These are phyloP conservation scores for Merluccius polli DNA, from an alignment of 2,797 vertebrate species.

Conservation along the genomic window DNA sequence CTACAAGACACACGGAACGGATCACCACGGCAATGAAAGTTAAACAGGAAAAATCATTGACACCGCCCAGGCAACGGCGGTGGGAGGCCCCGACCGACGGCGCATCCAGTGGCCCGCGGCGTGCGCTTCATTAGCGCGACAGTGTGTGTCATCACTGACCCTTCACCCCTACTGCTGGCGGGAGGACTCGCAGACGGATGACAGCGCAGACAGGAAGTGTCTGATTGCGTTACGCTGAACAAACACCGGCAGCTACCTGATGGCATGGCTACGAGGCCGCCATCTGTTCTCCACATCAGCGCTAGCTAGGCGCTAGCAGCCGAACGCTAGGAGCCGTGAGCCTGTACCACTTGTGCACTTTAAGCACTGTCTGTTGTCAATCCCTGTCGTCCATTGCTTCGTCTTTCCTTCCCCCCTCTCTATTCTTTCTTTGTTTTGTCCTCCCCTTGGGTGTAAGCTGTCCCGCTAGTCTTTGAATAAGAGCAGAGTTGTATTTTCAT, in stretches of 20 bases:
- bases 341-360: conserved; percentile 31
- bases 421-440: conserved; percentile 3
- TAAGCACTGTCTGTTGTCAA: not conserved
- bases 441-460: not conserved
- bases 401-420: conserved; percentile 5
- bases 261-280: conserved; percentile 48
- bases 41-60: not conserved
- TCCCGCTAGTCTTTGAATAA: not conserved
- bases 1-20: too few relatives aligned
- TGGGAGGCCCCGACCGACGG: conserved; percentile 26
- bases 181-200: conserved; percentile 64
- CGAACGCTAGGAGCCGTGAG: not conserved
- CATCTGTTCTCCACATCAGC: conserved; percentile 73
- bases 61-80: not conserved
- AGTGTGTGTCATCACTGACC: conserved; percentile 60
- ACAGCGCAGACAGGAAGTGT: conserved; percentile 73
- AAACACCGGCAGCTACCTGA: conserved; percentile 75
- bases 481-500: not conserved
- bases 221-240: conserved; percentile 72
- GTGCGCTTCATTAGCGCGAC: conserved; percentile 59
- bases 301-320: conserved; percentile 30
- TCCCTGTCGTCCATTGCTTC: conserved; percentile 15
- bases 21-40: not conserved
- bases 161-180: conserved; percentile 37
- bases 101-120: conserved; percentile 34